These are phyloP conservation scores for Paramisgurnus dabryanus DNA, from an alignment of 2,113 vertebrate species.

Conservation along the genomic window DNA sequence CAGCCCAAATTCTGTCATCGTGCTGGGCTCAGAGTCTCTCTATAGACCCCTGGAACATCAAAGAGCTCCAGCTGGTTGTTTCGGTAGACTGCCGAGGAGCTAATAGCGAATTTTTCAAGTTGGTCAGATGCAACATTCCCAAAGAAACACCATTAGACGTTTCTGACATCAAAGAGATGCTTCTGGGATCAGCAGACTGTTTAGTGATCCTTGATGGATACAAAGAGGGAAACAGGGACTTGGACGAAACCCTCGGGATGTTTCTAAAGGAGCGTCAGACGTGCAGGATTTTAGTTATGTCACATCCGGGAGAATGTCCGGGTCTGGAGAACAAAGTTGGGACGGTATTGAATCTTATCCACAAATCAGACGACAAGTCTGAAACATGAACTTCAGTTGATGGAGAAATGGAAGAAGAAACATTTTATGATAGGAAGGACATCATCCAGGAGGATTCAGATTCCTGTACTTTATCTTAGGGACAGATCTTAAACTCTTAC, in stretches of 20 bases:
- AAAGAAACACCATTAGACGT: constrained; percentile 33
- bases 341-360: constrained; percentile 44
- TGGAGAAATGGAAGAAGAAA: neutral
- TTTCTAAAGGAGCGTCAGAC: constrained; percentile 54
- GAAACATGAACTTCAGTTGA: neutral
- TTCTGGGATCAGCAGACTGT: constrained; percentile 30
- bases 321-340: constrained; percentile 31
- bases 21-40: constrained; percentile 52
- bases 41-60: constrained; percentile 1
- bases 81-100: constrained; percentile 40
- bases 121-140: neutral
- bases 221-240: constrained; percentile 46
- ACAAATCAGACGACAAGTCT: neutral
- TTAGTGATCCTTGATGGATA: constrained; percentile 65
- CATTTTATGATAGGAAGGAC: neutral
- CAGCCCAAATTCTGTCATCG: constrained; percentile 53
- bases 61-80: constrained; percentile 46
- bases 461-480: neutral
- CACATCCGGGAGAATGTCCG: constrained; percentile 42
- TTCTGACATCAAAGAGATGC: constrained; percentile 48
- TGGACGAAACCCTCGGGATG: constrained; percentile 57
- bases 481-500: too few species aligned
- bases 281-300: constrained; percentile 58
- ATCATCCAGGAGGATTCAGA: neutral
- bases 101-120: constrained; percentile 46